Evolutionary conservation across 2,797 vertebrate genomes (phyloP), one percentile per base, ranked within the genome.

Genomic region (Gymnoscopelus braueri): DNA sequence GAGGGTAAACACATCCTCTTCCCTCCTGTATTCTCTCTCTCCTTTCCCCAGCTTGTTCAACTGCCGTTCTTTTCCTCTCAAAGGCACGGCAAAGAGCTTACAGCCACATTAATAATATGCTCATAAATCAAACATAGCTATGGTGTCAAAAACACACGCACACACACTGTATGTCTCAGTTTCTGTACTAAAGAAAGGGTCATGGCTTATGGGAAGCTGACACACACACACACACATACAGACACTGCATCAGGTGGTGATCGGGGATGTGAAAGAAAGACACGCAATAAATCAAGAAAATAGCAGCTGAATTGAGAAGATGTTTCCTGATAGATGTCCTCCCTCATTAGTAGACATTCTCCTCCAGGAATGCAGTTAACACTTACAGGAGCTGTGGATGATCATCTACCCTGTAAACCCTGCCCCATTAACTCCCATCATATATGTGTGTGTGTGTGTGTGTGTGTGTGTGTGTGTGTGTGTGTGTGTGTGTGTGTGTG

Each of bases 401-500:
- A 53, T 78, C 63, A 51, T 79, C 64, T 70, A 65, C 68, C 19
- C 63, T 73, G 71, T 63, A 70, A 72, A 78, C 65, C 59, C 51
- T 6, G 62, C 44, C n/a, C 54, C 56, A 79, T 72, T 69, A 57
- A 63, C 65, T 9, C 14, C 64, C n/a, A 64, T 61, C 56, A 71
- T 71, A 23, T 2, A 79, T 49, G 2, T 29, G 26, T 29, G 26
- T 29, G 2, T 71, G 26, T 2, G 39, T 53, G 56, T 62, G 68
- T 62, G 52, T 49, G 32, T 39, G 11, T 29, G 67, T 58, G 56
- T 52, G 54, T 52, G 44, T 52, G 53, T 51, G 54, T 60, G 58
- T 19, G 19, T 19, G 19, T 19, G 80, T 49, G 2, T 29, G 26
- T 29, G 26, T 29, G 2, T 71, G 26, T 2, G 39, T 53, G 56